These are phyloP conservation scores for Eretmochelys imbricata DNA, from an alignment of 2,113 vertebrate species.

Conservation along the genomic window DNA sequence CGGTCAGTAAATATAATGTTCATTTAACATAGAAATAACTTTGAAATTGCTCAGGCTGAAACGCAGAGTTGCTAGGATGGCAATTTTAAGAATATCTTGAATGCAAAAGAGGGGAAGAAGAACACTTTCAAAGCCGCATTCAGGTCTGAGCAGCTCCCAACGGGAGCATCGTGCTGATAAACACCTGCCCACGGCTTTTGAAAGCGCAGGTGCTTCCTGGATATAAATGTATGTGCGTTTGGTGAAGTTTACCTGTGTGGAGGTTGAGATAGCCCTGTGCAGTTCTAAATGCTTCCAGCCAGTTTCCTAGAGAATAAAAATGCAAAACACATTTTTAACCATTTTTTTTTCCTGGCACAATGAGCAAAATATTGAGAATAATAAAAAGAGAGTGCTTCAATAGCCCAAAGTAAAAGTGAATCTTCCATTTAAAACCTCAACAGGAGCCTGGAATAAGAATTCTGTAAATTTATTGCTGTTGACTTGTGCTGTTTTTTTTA, in stretches of 20 bases:
- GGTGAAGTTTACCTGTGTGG: accelerated
- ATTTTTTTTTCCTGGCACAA: background rate
- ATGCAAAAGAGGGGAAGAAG: background rate
- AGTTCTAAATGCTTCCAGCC: background rate
- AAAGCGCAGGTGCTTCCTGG: background rate
- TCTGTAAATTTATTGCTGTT: background rate
- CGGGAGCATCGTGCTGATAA: accelerated
- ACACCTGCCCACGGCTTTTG: background rate
- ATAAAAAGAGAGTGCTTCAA: background rate
- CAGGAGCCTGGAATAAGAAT: background rate
- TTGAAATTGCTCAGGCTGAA: background rate
- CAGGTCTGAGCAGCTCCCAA: background rate
- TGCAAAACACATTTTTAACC: background rate
- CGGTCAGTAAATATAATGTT: background rate
- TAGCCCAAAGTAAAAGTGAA: background rate
- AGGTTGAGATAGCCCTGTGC: background rate
- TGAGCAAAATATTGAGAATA: background rate
- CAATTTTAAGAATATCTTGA: background rate
- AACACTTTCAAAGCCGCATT: background rate
- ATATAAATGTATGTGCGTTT: background rate
- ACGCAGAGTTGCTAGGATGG: background rate
- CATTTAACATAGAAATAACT: background rate
- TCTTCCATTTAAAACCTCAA: background rate
- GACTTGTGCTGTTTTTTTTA: background rate
- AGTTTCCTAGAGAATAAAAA: background rate